Evolutionary conservation across 2,888 invertebrate genomes (phyloP), one percentile per base, ranked within the genome.

Genomic region (Melipona beecheii): DNA sequence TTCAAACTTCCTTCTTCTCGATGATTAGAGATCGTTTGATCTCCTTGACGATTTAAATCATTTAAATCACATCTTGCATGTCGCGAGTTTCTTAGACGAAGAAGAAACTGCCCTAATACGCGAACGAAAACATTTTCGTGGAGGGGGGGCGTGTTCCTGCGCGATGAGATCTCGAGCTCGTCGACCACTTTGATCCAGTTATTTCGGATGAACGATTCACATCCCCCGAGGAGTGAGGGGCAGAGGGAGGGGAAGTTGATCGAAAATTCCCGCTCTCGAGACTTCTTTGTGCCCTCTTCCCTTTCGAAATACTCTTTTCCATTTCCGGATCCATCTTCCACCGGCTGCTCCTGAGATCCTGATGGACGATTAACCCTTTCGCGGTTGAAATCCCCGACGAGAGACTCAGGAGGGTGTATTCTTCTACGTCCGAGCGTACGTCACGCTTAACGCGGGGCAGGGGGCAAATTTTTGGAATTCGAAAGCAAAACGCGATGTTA

Each of bases 141-240:
- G n/a, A 6, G n/a, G 60, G n/a, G 60, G n/a, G 60, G 62, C 36
- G 68, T 27, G 52, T 70, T 31, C 58, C 43, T 9, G 21, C 49
- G 36, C 6, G 17, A 43, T 60, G 27, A 5, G n/a, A 15, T 56
- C 56, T 58, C 68, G 70, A 78, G 50, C 73, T 65, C 58, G 58
- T 62, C 64, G 50, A 60, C 64, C 70, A 50, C 78, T 83, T 84
- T 78, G 84, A 83, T 74, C 73, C 66, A 83, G 84, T 83, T 84
- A 83, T 84, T 83, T 70, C 72, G 54, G 52, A 17, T 62, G 83
- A 84, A 54, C 70, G 73, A 52, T 15, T 62, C 50, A 36, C 70
- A 64, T 11, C n/a, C 31, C 27, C 19, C 9, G 36, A 5, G 9
- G 27, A 27, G 27, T 27, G 27, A 27, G 9, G 9, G 36, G 36